Percentiles rank a stretch among this genome's conserved stretches.
phyloP scores from a whole-genome alignment of 35 echinoderm and acorn worm genomes.

The Patiria miniata region DNA sequence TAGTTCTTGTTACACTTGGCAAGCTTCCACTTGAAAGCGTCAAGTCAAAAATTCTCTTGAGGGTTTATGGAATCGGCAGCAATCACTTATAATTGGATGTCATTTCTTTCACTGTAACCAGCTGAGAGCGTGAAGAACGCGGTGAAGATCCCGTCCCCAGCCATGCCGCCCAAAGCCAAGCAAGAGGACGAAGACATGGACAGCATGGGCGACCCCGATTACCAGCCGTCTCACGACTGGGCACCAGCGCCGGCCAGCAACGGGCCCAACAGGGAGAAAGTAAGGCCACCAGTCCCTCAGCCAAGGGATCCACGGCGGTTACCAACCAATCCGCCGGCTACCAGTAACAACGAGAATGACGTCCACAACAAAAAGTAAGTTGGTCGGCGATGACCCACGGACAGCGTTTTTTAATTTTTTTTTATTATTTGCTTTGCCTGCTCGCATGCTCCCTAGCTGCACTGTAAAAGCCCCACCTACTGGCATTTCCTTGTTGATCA shows the following conservation, averaged over 20 bases:
- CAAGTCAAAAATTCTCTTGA: too few species aligned
- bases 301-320: too few species aligned
- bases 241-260: conserved; percentile 25
- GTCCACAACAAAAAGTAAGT: conserved; percentile 38
- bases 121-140: conserved; percentile 73
- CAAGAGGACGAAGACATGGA: conserved; percentile 51
- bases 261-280: too few species aligned
- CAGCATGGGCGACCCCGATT: conserved; percentile 67
- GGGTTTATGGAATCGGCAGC: not conserved
- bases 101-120: conserved; percentile 17
- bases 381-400: not conserved
- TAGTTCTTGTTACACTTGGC: too few species aligned
- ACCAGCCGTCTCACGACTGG: conserved; percentile 68
- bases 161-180: conserved; percentile 14
- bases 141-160: conserved; percentile 4
- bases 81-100: not conserved
- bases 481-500: too few species aligned
- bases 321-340: not conserved
- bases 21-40: too few species aligned
- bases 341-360: not conserved
- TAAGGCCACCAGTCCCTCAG: too few species aligned
- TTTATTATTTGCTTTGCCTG: not conserved
- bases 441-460: too few species aligned
- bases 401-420: not conserved
- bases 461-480: too few species aligned